Percentiles rank a stretch among this genome's conserved stretches.
Conservation (phyloP, 2,888 invertebrate species). For the Mylabris sibirica region DNA sequence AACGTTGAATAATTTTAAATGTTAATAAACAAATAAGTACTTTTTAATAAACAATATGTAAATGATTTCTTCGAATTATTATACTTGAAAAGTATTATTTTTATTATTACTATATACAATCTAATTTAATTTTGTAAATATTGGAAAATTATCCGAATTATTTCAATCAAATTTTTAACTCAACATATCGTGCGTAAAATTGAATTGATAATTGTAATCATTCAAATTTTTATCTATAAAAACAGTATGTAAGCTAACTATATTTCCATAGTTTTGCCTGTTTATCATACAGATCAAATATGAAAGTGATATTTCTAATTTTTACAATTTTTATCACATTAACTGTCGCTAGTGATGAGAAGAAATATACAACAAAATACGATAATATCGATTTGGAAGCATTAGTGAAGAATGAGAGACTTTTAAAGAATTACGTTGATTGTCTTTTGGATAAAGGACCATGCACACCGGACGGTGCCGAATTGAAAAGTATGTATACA, state of each 20-base stretch:
- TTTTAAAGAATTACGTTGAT: conserved; percentile 73
- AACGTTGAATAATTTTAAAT: background rate
- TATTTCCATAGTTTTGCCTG: background rate
- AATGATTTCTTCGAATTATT: conserved; percentile 1
- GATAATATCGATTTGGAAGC: conserved; percentile 74
- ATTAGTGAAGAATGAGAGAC: conserved; percentile 70
- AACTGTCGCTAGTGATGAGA: conserved; percentile 39
- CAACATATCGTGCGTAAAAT: conserved; percentile 44
- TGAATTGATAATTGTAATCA: background rate
- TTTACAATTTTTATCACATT: conserved; percentile 9
- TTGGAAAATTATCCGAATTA: background rate
- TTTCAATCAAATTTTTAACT: background rate
- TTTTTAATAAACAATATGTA: background rate
- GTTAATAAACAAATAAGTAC: background rate
- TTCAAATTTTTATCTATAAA: background rate
- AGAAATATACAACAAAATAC: conserved; percentile 72
- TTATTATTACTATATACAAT: background rate
- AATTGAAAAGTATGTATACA: conserved; percentile 62
- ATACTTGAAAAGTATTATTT: background rate
- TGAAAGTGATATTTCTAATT: conserved; percentile 12
- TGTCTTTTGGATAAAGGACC: conserved; percentile 71
- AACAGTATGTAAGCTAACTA: conserved; percentile 20
- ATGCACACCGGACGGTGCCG: conserved; percentile 74
- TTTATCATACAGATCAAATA: conserved; percentile 6
- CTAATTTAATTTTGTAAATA: background rate